phyloP scores from a whole-genome alignment of 2,113 vertebrate species.

The Sclerurus mexicanus region DNA sequence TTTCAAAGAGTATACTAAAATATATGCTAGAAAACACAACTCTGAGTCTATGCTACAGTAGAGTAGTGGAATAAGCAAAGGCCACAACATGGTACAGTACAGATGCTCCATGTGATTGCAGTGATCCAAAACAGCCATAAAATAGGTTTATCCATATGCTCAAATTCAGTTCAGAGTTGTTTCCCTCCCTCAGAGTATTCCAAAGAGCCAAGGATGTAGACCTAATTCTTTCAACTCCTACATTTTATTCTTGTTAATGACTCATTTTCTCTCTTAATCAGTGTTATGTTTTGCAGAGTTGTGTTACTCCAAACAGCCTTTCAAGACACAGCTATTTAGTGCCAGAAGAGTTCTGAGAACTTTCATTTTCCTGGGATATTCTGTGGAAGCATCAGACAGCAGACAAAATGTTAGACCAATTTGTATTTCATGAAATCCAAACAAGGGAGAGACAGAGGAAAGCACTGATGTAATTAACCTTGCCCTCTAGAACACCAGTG shows the following conservation, averaged over 20 bases:
- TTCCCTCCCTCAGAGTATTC: not conserved
- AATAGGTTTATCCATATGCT: not conserved
- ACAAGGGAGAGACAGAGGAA: not conserved
- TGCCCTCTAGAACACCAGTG: not conserved
- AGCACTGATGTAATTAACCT: not conserved
- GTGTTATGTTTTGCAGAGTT: not conserved
- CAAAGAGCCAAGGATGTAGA: not conserved
- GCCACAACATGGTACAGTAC: not conserved
- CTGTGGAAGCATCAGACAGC: not conserved
- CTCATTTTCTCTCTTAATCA: not conserved
- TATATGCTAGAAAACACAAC: constrained; percentile 1
- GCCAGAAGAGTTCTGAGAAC: constrained; percentile 10
- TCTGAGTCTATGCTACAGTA: not conserved
- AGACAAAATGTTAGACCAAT: not conserved
- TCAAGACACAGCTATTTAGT: not conserved
- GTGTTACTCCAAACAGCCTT: not conserved
- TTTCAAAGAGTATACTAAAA: not conserved
- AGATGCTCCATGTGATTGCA: not conserved
- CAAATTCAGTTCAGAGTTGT: not conserved
- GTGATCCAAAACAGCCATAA: not conserved
- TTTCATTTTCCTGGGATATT: constrained; percentile 6
- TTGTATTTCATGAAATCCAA: constrained; percentile 1
- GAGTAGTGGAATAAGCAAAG: not conserved
- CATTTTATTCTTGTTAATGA: not conserved
- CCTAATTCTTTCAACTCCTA: not conserved